Evolutionary conservation across 2,888 invertebrate species (phyloP).

Genomic region (Leucophora obtusa): DNA sequence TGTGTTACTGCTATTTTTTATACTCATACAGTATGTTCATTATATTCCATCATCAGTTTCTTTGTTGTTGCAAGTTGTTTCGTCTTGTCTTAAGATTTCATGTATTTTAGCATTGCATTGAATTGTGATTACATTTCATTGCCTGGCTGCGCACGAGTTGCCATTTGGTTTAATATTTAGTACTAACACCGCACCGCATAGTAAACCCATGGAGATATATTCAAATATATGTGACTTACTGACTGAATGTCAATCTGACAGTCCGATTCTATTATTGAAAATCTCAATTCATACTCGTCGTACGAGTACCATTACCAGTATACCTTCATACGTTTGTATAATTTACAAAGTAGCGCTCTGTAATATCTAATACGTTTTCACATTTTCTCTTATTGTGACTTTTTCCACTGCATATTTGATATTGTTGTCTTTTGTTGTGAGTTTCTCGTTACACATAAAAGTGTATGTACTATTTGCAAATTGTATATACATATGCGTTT

Average conservation of each 20-base stretch:
- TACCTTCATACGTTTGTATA: slow-evolving; percentile 26
- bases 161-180: slow-evolving; percentile 64
- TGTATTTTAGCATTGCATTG: slow-evolving; percentile 56
- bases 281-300: slow-evolving; percentile 43
- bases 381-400: slow-evolving; percentile 54
- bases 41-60: slow-evolving; percentile 26
- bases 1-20: slow-evolving; percentile 1
- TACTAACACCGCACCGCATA: slow-evolving; percentile 31
- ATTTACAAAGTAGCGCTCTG: slow-evolving; percentile 45
- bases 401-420: slow-evolving; percentile 44
- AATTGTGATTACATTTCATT: slow-evolving; percentile 67
- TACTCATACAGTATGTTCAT: slow-evolving; percentile 7
- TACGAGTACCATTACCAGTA: slow-evolving; percentile 17
- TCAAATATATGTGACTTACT: slow-evolving; percentile 7
- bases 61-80: slow-evolving; percentile 43
- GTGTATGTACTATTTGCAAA: background rate
- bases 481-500: slow-evolving; percentile 28
- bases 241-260: slow-evolving; percentile 33
- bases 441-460: slow-evolving; percentile 24
- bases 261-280: slow-evolving; percentile 41
- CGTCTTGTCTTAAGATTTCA: slow-evolving; percentile 55
- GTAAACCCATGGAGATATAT: background rate
- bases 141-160: slow-evolving; percentile 67
- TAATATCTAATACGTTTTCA: slow-evolving; percentile 58
- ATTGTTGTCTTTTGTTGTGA: slow-evolving; percentile 43